Conservation (phyloP, 2,888 invertebrate species). For the Cosmorhoe ocellata region DNA sequence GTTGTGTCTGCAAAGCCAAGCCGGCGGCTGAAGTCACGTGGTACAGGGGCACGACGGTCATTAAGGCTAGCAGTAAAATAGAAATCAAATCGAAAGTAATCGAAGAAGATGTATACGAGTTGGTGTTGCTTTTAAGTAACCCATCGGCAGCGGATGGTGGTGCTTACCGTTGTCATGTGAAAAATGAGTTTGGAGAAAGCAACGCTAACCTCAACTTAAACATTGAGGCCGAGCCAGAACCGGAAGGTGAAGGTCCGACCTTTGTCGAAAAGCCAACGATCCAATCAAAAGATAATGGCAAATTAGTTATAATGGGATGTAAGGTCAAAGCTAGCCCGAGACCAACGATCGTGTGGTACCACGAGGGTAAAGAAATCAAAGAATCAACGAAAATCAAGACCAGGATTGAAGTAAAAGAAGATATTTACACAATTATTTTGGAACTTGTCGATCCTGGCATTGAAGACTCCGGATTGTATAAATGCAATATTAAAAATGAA, state of each 20-base stretch:
- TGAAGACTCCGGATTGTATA: slow-evolving; percentile 98
- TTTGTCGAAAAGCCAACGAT: slow-evolving; percentile 96
- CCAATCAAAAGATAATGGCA: slow-evolving; percentile 86
- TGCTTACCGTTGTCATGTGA: slow-evolving; percentile 92
- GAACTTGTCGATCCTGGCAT: slow-evolving; percentile 95
- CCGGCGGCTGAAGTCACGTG: slow-evolving; percentile 97
- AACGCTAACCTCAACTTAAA: slow-evolving; percentile 98
- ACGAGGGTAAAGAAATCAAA: slow-evolving; percentile 84
- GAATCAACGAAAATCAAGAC: slow-evolving; percentile 92
- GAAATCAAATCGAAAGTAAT: slow-evolving; percentile 89
- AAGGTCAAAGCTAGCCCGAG: slow-evolving; percentile 78
- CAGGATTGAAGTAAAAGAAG: slow-evolving; percentile 88
- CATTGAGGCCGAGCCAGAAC: slow-evolving; percentile 97
- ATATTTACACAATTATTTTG: slow-evolving; percentile 92
- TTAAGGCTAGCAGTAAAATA: slow-evolving; percentile 92
- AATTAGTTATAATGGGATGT: slow-evolving; percentile 78
- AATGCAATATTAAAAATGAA: slow-evolving; percentile 98
- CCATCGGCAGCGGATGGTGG: slow-evolving; percentile 81
- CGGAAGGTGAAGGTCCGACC: slow-evolving; percentile 95
- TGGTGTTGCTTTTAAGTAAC: slow-evolving; percentile 85
- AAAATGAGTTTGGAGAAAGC: slow-evolving; percentile 97
- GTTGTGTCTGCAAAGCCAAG: slow-evolving; percentile 97
- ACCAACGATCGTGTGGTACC: slow-evolving; percentile 79
- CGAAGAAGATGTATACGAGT: slow-evolving; percentile 93
- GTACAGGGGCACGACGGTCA: slow-evolving; percentile 94